Evolutionary conservation across 1,140 invertebrate genomes (phyloP).

Genomic region (Drosophila obscura): DNA sequence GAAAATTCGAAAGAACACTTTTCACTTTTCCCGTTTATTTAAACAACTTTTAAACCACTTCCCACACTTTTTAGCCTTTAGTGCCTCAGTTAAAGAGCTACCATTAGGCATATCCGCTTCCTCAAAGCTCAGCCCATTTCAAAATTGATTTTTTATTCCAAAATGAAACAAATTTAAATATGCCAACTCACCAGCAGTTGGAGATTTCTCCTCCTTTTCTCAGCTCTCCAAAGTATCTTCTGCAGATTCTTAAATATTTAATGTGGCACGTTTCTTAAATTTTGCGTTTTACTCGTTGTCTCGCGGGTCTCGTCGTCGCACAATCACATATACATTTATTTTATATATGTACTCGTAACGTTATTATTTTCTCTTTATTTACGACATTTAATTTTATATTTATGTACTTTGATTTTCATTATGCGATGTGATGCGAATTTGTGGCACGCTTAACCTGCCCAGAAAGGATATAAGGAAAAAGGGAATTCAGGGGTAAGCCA

Average conservation of each 20-base stretch:
- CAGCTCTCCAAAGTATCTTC: background rate
- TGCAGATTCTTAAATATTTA: slow-evolving; percentile 58
- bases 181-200: slow-evolving; percentile 24
- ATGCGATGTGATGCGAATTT: slow-evolving; percentile 52
- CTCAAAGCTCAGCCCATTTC: too few relatives aligned
- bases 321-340: slow-evolving; percentile 23
- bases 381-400: slow-evolving; percentile 79
- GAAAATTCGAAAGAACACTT: too few relatives aligned
- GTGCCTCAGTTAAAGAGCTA: too few relatives aligned
- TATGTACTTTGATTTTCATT: slow-evolving; percentile 77
- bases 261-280: slow-evolving; percentile 60
- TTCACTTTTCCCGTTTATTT: too few relatives aligned
- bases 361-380: slow-evolving; percentile 65
- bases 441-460: slow-evolving; percentile 43
- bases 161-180: slow-evolving; percentile 19
- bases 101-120: too few relatives aligned
- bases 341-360: slow-evolving; percentile 43
- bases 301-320: slow-evolving; percentile 31
- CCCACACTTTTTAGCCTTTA: too few relatives aligned
- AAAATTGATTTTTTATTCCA: background rate
- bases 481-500: background rate
- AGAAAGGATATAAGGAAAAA: background rate
- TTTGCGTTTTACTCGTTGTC: slow-evolving; percentile 19
- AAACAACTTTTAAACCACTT: too few relatives aligned
- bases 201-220: background rate